Conservation (phyloP, 1,140 invertebrate species). For the Archivesica marissinica region DNA sequence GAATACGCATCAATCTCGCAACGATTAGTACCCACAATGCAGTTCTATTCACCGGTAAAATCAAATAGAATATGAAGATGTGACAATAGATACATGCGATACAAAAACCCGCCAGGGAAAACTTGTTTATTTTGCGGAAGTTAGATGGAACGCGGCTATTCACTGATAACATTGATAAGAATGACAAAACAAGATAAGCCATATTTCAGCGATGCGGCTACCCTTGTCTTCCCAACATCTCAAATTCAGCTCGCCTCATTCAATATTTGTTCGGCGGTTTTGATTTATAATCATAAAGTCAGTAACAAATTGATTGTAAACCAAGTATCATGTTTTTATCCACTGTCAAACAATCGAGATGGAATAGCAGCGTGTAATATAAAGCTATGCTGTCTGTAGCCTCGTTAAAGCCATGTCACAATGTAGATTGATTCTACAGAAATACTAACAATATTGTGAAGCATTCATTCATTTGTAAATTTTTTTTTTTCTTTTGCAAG, state of each 20-base stretch:
- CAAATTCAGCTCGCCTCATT: constrained; percentile 25
- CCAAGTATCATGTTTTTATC: constrained; percentile 46
- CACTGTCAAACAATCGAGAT: constrained; percentile 8
- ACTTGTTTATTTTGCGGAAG: constrained; percentile 16
- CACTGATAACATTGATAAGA: constrained; percentile 28
- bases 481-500: neutral
- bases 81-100: neutral
- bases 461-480: constrained; percentile 50
- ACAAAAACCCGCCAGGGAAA: constrained; percentile 23
- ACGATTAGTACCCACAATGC: constrained; percentile 41
- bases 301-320: constrained; percentile 60
- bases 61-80: constrained; percentile 36
- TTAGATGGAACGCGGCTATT: constrained; percentile 9
- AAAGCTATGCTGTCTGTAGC: neutral
- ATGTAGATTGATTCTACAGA: constrained; percentile 26
- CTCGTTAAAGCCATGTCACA: neutral
- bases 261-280: constrained; percentile 45
- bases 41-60: constrained; percentile 25
- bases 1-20: constrained; percentile 33
- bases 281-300: constrained; percentile 58
- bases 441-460: constrained; percentile 24
- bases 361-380: constrained; percentile 42
- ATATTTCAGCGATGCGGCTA: constrained; percentile 10
- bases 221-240: neutral
- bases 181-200: constrained; percentile 33